Evolutionary conservation across 2,797 vertebrate genomes (phyloP), one percentile per base, ranked within the genome.

Genomic region (Cichlasoma orientale): DNA sequence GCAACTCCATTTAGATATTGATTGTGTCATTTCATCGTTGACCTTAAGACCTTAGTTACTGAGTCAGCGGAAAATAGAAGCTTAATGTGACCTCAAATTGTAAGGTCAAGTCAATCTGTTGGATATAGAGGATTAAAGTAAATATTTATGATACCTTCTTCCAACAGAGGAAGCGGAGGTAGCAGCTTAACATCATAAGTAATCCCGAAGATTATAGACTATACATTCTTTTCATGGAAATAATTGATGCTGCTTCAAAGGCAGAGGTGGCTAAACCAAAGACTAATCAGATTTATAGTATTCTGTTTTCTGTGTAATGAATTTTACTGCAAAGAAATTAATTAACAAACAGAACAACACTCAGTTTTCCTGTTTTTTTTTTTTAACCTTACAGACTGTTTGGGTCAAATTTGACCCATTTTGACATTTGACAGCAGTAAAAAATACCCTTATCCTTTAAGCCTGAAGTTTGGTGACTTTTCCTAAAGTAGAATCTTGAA

Each of bases 1-100:
- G 72, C 16, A 56, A 79, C 80, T 88, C 88, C 47, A 82, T 90
- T 85, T 84, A 82, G 82, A 78, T 38, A 90, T 92, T 83, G 92
- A 92, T 89, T 90, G 74, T 72, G 19, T 86, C 50, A 74, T 83
- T 88, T 82, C 38, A 70, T 23, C 72, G 33, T 82, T 87, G 85
- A 90, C 86, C 85, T 83, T 21, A 41, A 41, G 58, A 76, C 87
- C 74, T 85, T 29, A 50, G 38, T 58, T 70, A 76, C 73, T 27
- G 44, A 88, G 63, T 58, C 78, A 82, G 85, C 82, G 52, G 72
- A 86, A 89, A 89, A 83, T 79, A 75, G 68, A 86, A 54, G 4
- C 31, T 4, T 74, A 69, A 74, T 25, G 66, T 85, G 80, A 90
- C 78, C 77, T 82, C 58, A 77, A 56, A 63, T 66, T 41, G 21